Evolutionary conservation across 2,113 vertebrate species (phyloP).

Genomic region (Neopipo cinnamomea): DNA sequence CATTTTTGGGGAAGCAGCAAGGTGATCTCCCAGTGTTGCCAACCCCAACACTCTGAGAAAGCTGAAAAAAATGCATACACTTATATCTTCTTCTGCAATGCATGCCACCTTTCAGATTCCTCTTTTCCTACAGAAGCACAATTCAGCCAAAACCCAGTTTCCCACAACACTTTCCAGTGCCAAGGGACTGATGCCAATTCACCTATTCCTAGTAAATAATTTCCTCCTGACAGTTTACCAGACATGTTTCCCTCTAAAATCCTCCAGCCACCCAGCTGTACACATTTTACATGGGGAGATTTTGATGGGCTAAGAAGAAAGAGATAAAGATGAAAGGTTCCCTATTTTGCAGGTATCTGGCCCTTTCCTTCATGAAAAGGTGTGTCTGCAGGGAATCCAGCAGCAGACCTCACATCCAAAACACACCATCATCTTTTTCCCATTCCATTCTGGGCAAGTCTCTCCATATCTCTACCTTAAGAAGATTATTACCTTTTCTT

Average conservation of each 20-base stretch:
- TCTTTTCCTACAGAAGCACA: not conserved
- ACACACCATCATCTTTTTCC: not conserved
- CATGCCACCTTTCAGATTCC: not conserved
- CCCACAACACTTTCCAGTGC: not conserved
- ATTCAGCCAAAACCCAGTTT: not conserved
- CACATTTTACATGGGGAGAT: not conserved
- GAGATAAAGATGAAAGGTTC: slow-evolving; percentile 35
- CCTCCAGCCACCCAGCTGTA: not conserved
- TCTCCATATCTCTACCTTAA: not conserved
- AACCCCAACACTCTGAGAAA: not conserved
- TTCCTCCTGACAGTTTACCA: slow-evolving; percentile 7
- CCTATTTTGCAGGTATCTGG: not conserved
- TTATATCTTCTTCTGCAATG: not conserved
- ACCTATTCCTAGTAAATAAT: not conserved
- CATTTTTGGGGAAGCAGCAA: not conserved
- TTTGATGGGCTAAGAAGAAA: not conserved
- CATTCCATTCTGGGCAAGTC: not conserved
- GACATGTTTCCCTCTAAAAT: not conserved
- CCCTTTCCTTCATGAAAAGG: not conserved
- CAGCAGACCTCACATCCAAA: not conserved
- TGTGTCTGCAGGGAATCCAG: not conserved
- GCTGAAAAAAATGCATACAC: not conserved
- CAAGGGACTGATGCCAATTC: not conserved
- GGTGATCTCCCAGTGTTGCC: not conserved
- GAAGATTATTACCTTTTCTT: not conserved